Conservation (phyloP, 1,140 invertebrate genomes). For the Acromyrmex echinatior region DNA sequence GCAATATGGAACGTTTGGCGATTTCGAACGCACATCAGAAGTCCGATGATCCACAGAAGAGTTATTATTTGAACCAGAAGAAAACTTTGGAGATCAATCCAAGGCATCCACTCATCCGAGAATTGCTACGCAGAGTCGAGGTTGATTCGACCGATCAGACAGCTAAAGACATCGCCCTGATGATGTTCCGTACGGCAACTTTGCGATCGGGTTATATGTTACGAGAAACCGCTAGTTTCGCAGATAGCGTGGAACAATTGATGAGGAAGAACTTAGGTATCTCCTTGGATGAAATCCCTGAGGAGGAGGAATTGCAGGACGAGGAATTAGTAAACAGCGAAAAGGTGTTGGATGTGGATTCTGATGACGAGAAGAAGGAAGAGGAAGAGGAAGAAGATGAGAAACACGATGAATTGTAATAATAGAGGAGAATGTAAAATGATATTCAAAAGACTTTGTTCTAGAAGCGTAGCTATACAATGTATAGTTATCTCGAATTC, state of each 20-base stretch:
- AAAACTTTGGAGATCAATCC: constrained; percentile 99
- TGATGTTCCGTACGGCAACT: constrained; percentile 98
- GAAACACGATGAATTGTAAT: constrained; percentile 71
- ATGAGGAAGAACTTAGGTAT: constrained; percentile 94
- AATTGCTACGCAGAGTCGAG: constrained; percentile 94
- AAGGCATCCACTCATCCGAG: constrained; percentile 97
- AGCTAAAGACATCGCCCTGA: constrained; percentile 95
- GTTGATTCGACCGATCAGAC: constrained; percentile 92
- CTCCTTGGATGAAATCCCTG: constrained; percentile 90
- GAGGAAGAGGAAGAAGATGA: constrained; percentile 68
- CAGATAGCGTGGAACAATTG: constrained; percentile 95
- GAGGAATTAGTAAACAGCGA: constrained; percentile 81
- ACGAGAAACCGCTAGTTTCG: constrained; percentile 95
- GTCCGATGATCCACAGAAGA: constrained; percentile 95
- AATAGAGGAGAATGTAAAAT: not conserved
- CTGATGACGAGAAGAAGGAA: constrained; percentile 86
- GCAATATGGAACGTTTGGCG: constrained; percentile 99
- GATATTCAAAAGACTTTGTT: constrained; percentile 65
- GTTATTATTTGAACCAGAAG: constrained; percentile 98
- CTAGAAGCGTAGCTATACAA: constrained; percentile 67
- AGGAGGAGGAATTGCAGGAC: constrained; percentile 88
- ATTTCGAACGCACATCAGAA: constrained; percentile 99
- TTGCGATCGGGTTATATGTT: constrained; percentile 96
- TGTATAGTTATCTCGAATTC: constrained; percentile 68
- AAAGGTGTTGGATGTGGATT: constrained; percentile 86